Conservation (phyloP, 2,888 invertebrate genomes). For the Eretmocerus hayati region DNA sequence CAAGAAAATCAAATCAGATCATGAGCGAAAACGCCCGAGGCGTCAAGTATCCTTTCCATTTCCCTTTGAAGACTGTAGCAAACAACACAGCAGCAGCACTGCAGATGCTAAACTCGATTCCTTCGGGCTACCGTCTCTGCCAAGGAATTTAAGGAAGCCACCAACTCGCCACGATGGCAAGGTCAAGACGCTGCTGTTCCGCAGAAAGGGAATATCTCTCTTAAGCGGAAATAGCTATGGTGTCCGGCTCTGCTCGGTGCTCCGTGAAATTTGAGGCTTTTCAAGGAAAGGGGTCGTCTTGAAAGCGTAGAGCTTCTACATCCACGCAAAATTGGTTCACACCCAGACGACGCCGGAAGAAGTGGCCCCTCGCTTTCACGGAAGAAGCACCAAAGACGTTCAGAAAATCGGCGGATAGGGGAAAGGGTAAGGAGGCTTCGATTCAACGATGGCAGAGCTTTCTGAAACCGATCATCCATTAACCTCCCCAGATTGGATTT, state of each 20-base stretch:
- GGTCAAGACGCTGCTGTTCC: conserved; percentile 12
- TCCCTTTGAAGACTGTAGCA: no score
- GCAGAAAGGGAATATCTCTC: neutral
- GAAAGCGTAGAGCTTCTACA: neutral
- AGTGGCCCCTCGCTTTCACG: neutral
- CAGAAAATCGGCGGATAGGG: conserved; percentile 12
- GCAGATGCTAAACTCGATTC: neutral
- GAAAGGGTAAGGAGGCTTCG: neutral
- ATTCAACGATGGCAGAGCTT: conserved; percentile 15
- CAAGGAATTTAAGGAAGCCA: conserved; percentile 1
- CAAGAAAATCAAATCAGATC: no score
- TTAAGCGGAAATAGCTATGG: conserved; percentile 3
- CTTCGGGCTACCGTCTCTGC: neutral
- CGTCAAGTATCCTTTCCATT: no score
- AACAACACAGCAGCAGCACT: no score
- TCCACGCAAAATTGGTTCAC: neutral
- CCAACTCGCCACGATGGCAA: conserved; percentile 5
- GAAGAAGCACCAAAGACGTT: neutral
- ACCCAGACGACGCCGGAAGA: neutral
- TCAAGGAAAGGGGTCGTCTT: conserved; percentile 9
- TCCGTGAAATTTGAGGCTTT: conserved; percentile 13
- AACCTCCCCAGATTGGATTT: conserved; percentile 23
- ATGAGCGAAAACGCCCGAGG: no score
- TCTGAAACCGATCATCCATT: conserved; percentile 27
- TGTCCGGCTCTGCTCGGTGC: neutral